A percentile compares a stretch with the other conserved stretches of the same genome.
Conservation (phyloP, 1,140 invertebrate genomes). For the Tachypleus tridentatus region DNA sequence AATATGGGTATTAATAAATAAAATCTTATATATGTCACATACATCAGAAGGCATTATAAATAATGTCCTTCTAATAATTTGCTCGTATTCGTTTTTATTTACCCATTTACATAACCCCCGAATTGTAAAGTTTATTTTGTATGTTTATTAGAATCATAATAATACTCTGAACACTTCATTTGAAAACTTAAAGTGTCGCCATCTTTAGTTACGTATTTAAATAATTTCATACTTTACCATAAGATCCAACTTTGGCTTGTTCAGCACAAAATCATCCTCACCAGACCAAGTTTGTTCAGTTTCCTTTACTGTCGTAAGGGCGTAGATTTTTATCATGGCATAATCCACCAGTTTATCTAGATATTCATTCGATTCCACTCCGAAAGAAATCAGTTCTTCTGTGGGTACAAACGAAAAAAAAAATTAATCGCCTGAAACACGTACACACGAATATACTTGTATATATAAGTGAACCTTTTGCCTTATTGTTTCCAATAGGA, state of each 20-base stretch:
- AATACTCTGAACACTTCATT: too few species aligned
- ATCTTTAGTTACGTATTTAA: too few species aligned
- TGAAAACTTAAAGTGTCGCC: too few species aligned
- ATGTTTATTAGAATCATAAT: too few species aligned
- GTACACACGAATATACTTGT: neutral
- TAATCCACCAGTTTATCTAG: conserved; percentile 59
- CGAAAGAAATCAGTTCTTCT: conserved; percentile 52
- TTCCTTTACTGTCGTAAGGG: conserved; percentile 62
- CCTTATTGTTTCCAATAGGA: too few species aligned
- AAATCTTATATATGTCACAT: neutral
- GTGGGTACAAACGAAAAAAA: conserved; percentile 14
- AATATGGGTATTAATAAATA: neutral
- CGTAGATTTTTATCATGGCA: conserved; percentile 71
- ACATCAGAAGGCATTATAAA: neutral
- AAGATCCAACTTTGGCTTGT: conserved; percentile 57
- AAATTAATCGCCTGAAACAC: neutral
- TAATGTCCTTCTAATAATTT: neutral
- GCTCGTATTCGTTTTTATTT: too few species aligned
- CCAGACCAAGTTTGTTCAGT: conserved; percentile 79
- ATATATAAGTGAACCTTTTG: too few species aligned
- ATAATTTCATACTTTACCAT: conserved; percentile 21
- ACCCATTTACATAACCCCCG: too few species aligned
- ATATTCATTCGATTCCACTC: conserved; percentile 69
- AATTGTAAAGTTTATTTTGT: too few species aligned
- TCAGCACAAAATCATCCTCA: conserved; percentile 75